Percentiles rank a stretch among this genome's conserved stretches.
These are phyloP conservation scores for Mirza zaza DNA, from an alignment of 2,113 vertebrate genomes.

Conservation along the genomic window DNA sequence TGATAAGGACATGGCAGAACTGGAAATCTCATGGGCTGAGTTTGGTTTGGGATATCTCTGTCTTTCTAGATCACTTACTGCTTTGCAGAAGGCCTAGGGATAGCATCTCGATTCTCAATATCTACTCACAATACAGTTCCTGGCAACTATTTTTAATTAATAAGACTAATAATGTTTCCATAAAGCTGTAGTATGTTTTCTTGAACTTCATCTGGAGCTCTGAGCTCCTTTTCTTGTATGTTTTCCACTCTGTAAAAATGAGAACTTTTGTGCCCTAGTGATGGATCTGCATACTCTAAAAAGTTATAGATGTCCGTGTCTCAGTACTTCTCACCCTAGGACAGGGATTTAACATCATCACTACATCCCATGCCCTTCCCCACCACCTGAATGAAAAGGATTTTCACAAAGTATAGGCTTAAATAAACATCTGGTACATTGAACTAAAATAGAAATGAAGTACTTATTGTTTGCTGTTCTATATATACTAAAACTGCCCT, in stretches of 20 bases:
- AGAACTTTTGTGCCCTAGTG: not conserved
- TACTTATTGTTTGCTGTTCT: not conserved
- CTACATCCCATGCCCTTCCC: not conserved
- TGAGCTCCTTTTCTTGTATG: not conserved
- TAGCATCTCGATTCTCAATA: not conserved
- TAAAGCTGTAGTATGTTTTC: not conserved
- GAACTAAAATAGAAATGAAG: constrained; percentile 20
- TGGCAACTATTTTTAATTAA: not conserved
- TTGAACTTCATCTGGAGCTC: not conserved
- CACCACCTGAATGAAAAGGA: not conserved
- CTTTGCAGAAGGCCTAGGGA: not conserved
- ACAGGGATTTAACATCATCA: not conserved
- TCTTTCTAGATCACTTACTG: not conserved
- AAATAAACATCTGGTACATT: not conserved
- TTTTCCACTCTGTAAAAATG: not conserved
- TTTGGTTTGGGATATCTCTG: not conserved
- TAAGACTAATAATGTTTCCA: not conserved
- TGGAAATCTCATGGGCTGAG: not conserved
- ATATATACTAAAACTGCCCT: not conserved
- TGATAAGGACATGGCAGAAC: not conserved
- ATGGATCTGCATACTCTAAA: not conserved
- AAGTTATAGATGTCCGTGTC: not conserved
- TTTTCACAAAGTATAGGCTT: not conserved
- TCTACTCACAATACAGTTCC: not conserved
- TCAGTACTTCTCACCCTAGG: not conserved